These are phyloP conservation scores for Chrysocyon brachyurus DNA, from an alignment of 2,797 vertebrate species.

Conservation along the genomic window DNA sequence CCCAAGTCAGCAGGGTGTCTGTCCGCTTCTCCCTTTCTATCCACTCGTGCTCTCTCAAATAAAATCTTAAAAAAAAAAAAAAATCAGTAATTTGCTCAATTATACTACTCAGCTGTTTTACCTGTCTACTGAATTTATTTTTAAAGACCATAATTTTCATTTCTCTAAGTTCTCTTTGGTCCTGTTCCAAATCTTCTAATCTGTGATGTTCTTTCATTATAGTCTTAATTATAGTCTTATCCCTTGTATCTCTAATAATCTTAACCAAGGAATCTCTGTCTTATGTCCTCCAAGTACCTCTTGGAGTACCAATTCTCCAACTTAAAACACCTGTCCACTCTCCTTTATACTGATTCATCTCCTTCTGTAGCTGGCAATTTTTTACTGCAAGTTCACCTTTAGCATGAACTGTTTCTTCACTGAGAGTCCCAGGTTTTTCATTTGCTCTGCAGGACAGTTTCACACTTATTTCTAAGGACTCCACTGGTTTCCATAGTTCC, in stretches of 20 bases:
- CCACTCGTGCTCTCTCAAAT: not conserved
- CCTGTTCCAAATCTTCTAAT: constrained; percentile 55
- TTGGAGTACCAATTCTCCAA: not conserved
- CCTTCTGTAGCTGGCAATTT: not conserved
- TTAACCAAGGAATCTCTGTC: constrained; percentile 32
- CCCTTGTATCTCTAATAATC: not conserved
- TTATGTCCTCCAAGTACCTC: not conserved
- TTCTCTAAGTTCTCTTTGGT: constrained; percentile 50
- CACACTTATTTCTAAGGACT: not conserved
- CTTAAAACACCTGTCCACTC: not conserved
- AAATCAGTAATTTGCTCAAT: constrained; percentile 39
- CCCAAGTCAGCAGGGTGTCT: not conserved
- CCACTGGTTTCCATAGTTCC: not conserved
- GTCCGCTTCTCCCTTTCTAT: not conserved
- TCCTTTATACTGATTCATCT: not conserved
- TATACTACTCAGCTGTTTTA: constrained; percentile 53
- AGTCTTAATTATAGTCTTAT: not conserved
- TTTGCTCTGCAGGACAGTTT: not conserved
- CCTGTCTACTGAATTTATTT: constrained; percentile 35
- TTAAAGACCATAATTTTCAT: constrained; percentile 64
- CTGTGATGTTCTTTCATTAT: constrained; percentile 9
- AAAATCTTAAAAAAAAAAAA: not conserved
- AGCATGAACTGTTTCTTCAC: not conserved
- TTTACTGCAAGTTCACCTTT: not conserved
- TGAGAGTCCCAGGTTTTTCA: not conserved